A percentile compares a stretch with the other conserved stretches of the same genome.
phyloP scores from a whole-genome alignment of 2,113 vertebrate species.

The Astur gentilis region DNA sequence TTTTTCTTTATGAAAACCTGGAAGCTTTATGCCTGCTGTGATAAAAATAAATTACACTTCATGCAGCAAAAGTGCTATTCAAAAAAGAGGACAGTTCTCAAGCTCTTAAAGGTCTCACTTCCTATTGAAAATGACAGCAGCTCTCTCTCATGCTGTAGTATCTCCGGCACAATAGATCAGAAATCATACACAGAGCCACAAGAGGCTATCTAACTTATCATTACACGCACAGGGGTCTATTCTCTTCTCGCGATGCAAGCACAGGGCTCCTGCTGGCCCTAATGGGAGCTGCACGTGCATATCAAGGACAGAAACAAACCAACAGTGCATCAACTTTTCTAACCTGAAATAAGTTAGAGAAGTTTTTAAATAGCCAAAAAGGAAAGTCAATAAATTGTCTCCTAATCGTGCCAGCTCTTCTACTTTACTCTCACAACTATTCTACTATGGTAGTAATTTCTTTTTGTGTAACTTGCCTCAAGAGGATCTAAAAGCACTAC shows the following conservation, averaged over 20 bases:
- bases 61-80: conserved; percentile 62
- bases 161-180: conserved; percentile 56
- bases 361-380: background rate
- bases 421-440: background rate
- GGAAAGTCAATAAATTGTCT: background rate
- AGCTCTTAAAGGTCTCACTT: conserved; percentile 59
- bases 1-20: conserved; percentile 64
- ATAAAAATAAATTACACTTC: conserved; percentile 67
- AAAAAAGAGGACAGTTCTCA: conserved; percentile 61
- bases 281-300: conserved; percentile 26
- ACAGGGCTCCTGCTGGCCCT: conserved; percentile 44
- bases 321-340: background rate
- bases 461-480: background rate
- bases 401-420: background rate
- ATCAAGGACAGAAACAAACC: conserved; percentile 15
- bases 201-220: conserved; percentile 52
- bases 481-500: conserved; percentile 25
- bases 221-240: conserved; percentile 38
- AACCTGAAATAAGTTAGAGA: background rate
- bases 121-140: conserved; percentile 61
- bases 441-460: background rate
- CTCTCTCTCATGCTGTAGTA: conserved; percentile 41
- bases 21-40: conserved; percentile 58
- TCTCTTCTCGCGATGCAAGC: background rate
- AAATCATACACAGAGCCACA: conserved; percentile 47